Evolutionary conservation across 2,113 vertebrate species (phyloP), one percentile per base, ranked within the genome.

Genomic region (Tachycineta bicolor): DNA sequence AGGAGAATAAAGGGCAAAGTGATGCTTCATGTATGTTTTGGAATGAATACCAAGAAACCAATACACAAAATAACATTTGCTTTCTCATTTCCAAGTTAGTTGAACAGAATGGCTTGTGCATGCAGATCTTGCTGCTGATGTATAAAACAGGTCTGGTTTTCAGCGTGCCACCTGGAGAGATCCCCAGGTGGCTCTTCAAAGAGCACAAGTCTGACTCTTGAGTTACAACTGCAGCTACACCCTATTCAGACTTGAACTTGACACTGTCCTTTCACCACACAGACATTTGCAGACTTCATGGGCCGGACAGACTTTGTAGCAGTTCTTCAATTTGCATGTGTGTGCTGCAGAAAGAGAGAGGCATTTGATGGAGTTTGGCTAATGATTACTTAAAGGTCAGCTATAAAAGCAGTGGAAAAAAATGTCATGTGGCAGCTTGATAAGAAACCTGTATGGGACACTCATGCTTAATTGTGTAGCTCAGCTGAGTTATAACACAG

Each of bases 111-210:
- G 44, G 44, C 26, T 90, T 87, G 34, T 68, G 58, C 37, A 6
- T 70, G 37, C 55, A 53, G 11, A 60, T 86, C 59, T 37, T 53
- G n/a, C 71, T 86, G 58, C 23, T 77, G 14, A 16, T 37, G 16
- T 53, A 4, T 33, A 81, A 70, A 84, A 11, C 58, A n/a, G 33
- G 49, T 58, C 11, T 44, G 15, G 1, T 79, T 90, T 62, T 34
- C 47, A n/a, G 31, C 46, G 34, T 4, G 1, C n/a, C 24, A 25
- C 28, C 69, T 55, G 0, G 0, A 25, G 44, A 79, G 47, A 70
- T 68, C 33, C 69, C 14, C 24, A 11, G 59, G 8, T 68, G 44
- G 11, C 13, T 67, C 84, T 93, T 52, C 44, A 49, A 74, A 52
- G 62, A 64, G 24, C 14, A 59, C 12, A 14, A 52, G 33, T 56